Conservation (phyloP, 2,797 vertebrate species). For the Myotis vivesi region DNA sequence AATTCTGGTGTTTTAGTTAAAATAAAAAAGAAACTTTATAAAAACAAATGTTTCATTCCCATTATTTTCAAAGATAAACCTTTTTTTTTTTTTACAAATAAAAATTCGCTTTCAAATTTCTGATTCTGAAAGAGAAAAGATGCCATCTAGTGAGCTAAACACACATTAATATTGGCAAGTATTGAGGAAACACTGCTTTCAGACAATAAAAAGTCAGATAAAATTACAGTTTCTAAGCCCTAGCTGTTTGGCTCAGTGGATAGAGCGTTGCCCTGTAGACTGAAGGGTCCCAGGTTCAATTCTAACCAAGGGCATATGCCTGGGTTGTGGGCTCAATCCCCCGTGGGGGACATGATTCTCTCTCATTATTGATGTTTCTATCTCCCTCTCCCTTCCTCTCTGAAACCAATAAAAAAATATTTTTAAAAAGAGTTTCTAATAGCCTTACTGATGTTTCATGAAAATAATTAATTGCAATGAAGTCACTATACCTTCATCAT, state of each 20-base stretch:
- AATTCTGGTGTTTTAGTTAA: neutral
- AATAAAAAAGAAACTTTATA: neutral
- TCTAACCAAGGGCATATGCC: neutral
- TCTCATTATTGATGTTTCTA: neutral
- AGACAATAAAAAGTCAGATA: neutral
- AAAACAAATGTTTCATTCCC: neutral
- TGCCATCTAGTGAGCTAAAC: neutral
- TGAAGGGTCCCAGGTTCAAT: neutral
- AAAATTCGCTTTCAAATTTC: neutral
- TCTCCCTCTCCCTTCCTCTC: no score
- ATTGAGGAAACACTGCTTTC: neutral
- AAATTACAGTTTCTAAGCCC: neutral
- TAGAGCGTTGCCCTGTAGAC: neutral
- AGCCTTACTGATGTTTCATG: neutral
- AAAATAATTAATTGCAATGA: neutral
- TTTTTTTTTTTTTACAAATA: neutral
- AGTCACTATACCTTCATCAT: neutral
- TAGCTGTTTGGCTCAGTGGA: neutral
- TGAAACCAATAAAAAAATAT: no score
- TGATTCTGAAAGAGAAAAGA: neutral
- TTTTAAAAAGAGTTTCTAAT: neutral
- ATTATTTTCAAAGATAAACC: neutral
- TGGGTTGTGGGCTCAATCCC: neutral
- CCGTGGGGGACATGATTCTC: neutral
- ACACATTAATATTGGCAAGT: neutral